Percentiles rank a stretch among this genome's conserved stretches.
Evolutionary conservation across 2,888 invertebrate genomes (phyloP).

Genomic region (Lithophane semibrunnea): DNA sequence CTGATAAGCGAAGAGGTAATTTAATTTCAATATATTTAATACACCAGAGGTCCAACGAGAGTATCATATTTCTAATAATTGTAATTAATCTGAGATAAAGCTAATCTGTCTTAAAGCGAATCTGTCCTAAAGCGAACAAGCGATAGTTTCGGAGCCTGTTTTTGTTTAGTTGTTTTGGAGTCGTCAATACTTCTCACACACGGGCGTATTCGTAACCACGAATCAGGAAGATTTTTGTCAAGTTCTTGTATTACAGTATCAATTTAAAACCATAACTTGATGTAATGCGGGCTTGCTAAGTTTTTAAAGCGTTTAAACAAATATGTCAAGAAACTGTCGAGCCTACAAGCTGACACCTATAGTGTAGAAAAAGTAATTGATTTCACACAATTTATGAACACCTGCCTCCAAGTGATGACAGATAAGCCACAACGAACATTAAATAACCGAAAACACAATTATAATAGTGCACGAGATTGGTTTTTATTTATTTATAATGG

Average conservation of each 20-base stretch:
- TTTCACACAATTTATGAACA: not conserved
- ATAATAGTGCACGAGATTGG: constrained; percentile 39
- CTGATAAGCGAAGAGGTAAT: not conserved
- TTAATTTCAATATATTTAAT: not conserved
- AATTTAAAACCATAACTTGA: not conserved
- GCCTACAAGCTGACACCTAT: not conserved
- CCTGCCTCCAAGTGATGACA: constrained; percentile 10
- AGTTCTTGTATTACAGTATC: not conserved
- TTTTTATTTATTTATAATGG: constrained; percentile 66
- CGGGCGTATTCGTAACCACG: not conserved
- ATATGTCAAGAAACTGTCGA: constrained; percentile 2
- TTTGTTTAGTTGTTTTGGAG: not conserved
- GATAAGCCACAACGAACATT: constrained; percentile 40
- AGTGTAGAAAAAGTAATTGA: not conserved
- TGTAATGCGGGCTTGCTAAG: not conserved
- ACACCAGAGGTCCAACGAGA: not conserved
- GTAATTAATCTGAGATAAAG: not conserved
- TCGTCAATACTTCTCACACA: not conserved
- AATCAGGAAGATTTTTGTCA: not conserved
- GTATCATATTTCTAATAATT: not conserved
- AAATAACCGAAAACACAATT: constrained; percentile 47
- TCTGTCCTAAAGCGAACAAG: too few relatives aligned
- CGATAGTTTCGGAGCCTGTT: not conserved
- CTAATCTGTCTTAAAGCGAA: too few relatives aligned
- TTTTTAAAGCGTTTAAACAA: not conserved